Evolutionary conservation across 2,888 invertebrate species (phyloP), one percentile per base, ranked within the genome.

Genomic region (Craniophora ligustri): DNA sequence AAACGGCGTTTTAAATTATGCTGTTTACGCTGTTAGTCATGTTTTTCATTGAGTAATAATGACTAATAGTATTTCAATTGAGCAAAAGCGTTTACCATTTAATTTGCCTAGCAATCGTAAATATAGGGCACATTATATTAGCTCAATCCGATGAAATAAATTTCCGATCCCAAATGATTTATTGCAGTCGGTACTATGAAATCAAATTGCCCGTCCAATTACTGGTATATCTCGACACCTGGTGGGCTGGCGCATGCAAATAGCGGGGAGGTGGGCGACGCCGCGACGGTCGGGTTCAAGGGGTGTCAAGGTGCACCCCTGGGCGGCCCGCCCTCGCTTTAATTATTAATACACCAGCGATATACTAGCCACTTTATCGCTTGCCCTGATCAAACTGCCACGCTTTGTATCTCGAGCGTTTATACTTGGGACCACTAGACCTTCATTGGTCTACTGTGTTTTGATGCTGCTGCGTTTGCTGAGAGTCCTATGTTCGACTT

Each of bases 241-340:
- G 80, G 78, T 41, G 35, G 50, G 44, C 50, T 46, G 66, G 69
- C 67, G 69, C 63, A 72, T 77, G 77, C 76, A 79, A 79, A 78
- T 75, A 67, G 71, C 59, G 44, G 55, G 66, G 70, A 53, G 68
- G 69, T 40, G 71, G 67, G 72, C 39, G 61, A 39, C 10, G 36
- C 10, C 56, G 73, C 10, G 36, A 14, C 56, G 73, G 69, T 70
- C 46, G 71, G 70, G 80, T 79, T 79, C 79, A 78, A 74, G 80
- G 85, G 82, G 81, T 80, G 84, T 82, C 80, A 79, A 81, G 82
- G 81, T 79, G 72, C 74, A 72, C 70, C 77, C 75, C 72, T 51
- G 50, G 54, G 59, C 23, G 61, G 59, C 57, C 66, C 72, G 56
- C 67, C 66, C 71, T 63, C 74, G 67, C 70, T 72, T 81, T 82